Percentiles rank a stretch among this genome's conserved stretches.
Evolutionary conservation across 2,888 invertebrate species (phyloP).

Genomic region (Chamaedrilus cognettii): DNA sequence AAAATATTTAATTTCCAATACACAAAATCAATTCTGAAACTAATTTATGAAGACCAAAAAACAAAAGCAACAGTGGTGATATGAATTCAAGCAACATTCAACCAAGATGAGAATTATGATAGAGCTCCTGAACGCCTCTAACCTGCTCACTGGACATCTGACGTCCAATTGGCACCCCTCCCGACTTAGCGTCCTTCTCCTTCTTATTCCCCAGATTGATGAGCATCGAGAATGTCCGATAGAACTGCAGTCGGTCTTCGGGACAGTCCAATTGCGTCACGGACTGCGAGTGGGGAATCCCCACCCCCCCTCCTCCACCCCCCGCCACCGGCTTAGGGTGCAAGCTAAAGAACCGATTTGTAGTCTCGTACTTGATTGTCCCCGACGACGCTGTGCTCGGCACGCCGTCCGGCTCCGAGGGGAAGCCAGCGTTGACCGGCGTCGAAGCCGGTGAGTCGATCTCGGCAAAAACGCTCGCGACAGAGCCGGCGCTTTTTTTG

Average conservation of each 20-base stretch:
- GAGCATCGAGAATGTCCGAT: conserved; percentile 71
- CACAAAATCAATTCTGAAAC: too few relatives aligned
- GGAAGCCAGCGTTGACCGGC: neutral
- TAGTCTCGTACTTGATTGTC: neutral
- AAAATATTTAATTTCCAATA: too few relatives aligned
- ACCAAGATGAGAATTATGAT: too few relatives aligned
- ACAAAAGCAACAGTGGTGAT: too few relatives aligned
- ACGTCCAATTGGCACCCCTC: too few relatives aligned
- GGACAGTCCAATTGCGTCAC: conserved; percentile 32
- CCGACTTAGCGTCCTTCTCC: too few relatives aligned
- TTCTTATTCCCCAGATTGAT: conserved; percentile 70
- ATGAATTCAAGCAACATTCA: too few relatives aligned
- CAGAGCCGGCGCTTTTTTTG: neutral
- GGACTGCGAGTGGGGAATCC: conserved; percentile 4
- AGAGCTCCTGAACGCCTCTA: conserved; percentile 2
- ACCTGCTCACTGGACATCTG: conserved; percentile 38
- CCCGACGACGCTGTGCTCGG: neutral
- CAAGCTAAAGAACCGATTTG: neutral
- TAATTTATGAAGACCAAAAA: too few relatives aligned
- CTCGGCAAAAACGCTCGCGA: neutral
- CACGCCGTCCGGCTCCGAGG: neutral
- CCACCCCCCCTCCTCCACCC: neutral
- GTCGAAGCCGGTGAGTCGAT: neutral
- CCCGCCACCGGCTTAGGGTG: neutral
- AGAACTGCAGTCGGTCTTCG: conserved; percentile 48